phyloP scores from a whole-genome alignment of 1,140 invertebrate species.

The Seison nebaliae region DNA sequence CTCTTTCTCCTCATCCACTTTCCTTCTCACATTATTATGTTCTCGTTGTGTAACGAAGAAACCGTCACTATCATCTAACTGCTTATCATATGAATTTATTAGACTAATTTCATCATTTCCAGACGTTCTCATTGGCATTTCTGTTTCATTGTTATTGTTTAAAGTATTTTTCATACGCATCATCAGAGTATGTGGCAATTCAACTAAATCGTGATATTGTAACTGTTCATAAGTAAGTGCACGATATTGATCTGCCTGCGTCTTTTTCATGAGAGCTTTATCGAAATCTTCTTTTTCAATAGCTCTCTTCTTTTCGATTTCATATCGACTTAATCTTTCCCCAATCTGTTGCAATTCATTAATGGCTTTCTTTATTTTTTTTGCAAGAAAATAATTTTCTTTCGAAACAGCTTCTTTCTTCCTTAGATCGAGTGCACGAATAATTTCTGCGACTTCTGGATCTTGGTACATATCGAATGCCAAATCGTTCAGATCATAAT shows the following conservation, averaged over 20 bases:
- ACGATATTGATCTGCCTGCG: slow-evolving; percentile 54
- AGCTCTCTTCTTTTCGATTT: slow-evolving; percentile 61
- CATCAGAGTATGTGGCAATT: too few relatives aligned
- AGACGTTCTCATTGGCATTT: too few relatives aligned
- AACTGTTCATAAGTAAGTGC: slow-evolving; percentile 41
- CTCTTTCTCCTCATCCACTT: too few relatives aligned
- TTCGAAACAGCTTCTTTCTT: slow-evolving; percentile 49
- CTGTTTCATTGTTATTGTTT: too few relatives aligned
- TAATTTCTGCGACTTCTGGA: slow-evolving; percentile 57
- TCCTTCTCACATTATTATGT: too few relatives aligned
- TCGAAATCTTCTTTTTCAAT: slow-evolving; percentile 66
- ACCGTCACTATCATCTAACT: too few relatives aligned
- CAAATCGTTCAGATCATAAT: slow-evolving; percentile 67
- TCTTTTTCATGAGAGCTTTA: slow-evolving; percentile 54
- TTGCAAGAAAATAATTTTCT: slow-evolving; percentile 65
- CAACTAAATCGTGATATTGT: slow-evolving; percentile 45
- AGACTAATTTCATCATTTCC: too few relatives aligned
- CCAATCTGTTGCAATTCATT: slow-evolving; percentile 47
- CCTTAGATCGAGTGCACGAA: slow-evolving; percentile 55
- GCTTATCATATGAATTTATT: too few relatives aligned
- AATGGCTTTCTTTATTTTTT: slow-evolving; percentile 57
- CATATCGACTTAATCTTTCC: slow-evolving; percentile 58
- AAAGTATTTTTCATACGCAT: too few relatives aligned
- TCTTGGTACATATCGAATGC: slow-evolving; percentile 89
- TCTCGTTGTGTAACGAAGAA: too few relatives aligned